Base-by-base conservation (phyloP, 2,888 invertebrate genomes). In the Aphodius granarius region DNA sequence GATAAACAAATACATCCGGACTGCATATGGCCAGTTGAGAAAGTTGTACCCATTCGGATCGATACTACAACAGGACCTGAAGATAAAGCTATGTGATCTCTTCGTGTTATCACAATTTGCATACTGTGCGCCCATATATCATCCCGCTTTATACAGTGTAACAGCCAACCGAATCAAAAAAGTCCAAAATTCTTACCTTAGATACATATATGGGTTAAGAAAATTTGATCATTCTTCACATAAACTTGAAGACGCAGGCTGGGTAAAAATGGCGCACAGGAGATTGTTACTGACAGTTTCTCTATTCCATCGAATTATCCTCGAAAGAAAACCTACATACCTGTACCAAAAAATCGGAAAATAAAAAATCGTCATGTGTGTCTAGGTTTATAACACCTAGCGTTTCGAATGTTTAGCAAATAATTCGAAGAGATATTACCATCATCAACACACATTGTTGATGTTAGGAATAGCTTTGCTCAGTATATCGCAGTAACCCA, bases 171-270 rank as follows among this genome's bases (percentile, higher is more conserved):
- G 72, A 9, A 72, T 72, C 3, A 23, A 62, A 62, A 72, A 63
- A 72, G 72, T 23, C 9, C 72, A 72, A 20, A 72, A 72, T 72
- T 16, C 72, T 3, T 43, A 18, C 63, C 18, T 72, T 13, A 72
- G 18, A 17, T 72, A 13, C 20, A 23, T 72, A n/a, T 43, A 62
- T 16, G 63, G 63, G 13, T 16, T 72, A 13, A 23, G 72, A 20
- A 72, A 63, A 23, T 72, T 18, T 72, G 23, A 72, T 43, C 72
- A 72, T 72, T 13, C 62, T n/a, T 63, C 72, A 13, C 63, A 72
- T 63, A 72, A 62, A 43, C 62, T 72, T 9, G 13, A 17, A 13
- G 72, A 72, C 17, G 15, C 22, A 13, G 71, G 20, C 15, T 71
- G 71, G 71, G 15, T 71, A 17, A 71, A 21, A 21, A 71, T 71